A percentile compares a stretch with the other conserved stretches of the same genome.
Conservation (phyloP, 2,888 invertebrate genomes). For the Lacanobia wlatinum region DNA sequence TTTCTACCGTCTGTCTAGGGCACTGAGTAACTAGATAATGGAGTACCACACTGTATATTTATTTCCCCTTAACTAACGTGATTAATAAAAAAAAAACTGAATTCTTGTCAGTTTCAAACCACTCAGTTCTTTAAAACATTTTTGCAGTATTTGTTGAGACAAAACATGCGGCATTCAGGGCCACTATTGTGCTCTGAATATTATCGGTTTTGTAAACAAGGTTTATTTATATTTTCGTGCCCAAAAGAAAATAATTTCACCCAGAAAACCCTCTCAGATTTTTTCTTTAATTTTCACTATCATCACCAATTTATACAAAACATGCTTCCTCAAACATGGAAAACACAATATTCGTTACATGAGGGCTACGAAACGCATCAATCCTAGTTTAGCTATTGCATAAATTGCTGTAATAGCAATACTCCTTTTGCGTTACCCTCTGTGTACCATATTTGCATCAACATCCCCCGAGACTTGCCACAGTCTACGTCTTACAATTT, state of each 20-base stretch:
- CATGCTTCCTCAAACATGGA: background rate
- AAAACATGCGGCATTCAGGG: no score
- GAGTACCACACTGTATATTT: background rate
- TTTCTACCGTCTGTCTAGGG: constrained; percentile 18
- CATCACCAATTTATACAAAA: no score
- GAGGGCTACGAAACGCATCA: background rate
- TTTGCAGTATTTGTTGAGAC: no score
- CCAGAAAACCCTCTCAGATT: background rate
- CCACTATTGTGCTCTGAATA: no score
- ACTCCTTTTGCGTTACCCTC: constrained; percentile 20
- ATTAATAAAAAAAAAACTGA: no score
- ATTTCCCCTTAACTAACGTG: no score
- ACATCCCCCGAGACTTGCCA: constrained; percentile 39
- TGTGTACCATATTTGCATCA: constrained; percentile 44
- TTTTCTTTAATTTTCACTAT: background rate
- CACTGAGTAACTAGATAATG: constrained; percentile 17
- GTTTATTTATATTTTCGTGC: no score
- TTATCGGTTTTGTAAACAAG: no score
- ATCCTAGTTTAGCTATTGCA: background rate
- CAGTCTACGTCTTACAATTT: constrained; percentile 55
- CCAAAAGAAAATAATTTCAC: no score
- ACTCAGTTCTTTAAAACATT: no score
- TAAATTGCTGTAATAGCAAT: background rate
- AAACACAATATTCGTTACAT: background rate
- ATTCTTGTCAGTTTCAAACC: no score